A percentile compares a stretch with the other conserved stretches of the same genome.
phyloP scores from a whole-genome alignment of 2,888 invertebrate species.

The Leucozona laternaria region DNA sequence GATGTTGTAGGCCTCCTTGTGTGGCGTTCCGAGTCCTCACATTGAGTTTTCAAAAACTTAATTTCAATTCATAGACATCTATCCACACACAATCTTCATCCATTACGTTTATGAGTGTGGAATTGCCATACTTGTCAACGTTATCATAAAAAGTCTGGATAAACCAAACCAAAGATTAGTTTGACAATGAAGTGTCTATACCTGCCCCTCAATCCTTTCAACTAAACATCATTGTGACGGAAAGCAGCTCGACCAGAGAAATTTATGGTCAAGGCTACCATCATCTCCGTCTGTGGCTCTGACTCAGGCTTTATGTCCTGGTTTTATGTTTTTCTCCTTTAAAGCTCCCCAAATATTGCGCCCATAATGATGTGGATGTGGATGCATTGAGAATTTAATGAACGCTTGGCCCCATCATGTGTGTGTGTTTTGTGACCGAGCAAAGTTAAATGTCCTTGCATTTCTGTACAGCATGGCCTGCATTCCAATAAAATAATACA shows the following conservation, averaged over 20 bases:
- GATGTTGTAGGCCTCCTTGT: no score
- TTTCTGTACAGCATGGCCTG: not conserved
- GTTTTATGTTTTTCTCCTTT: not conserved
- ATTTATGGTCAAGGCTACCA: slow-evolving; percentile 51
- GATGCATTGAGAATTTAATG: slow-evolving; percentile 56
- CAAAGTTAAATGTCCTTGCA: not conserved
- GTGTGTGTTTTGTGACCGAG: not conserved
- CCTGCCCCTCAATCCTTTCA: slow-evolving; percentile 11
- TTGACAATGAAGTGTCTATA: slow-evolving; percentile 49
- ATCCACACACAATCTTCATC: not conserved
- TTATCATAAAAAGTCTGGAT: slow-evolving; percentile 5
- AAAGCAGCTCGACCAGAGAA: slow-evolving; percentile 26
- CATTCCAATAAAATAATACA: slow-evolving; percentile 35
- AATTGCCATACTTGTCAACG: slow-evolving; percentile 50
- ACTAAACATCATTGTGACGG: slow-evolving; percentile 24
- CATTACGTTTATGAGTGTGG: not conserved
- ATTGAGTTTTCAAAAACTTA: not conserved
- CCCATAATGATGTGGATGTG: not conserved
- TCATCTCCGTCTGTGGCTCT: slow-evolving; percentile 1
- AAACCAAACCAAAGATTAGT: slow-evolving; percentile 31
- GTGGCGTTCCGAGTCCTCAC: not conserved
- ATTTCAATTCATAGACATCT: not conserved
- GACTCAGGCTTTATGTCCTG: no score
- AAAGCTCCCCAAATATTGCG: not conserved
- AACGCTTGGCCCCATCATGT: slow-evolving; percentile 39